Evolutionary conservation across 2,113 vertebrate species (phyloP).

Genomic region (Saccopteryx leptura): DNA sequence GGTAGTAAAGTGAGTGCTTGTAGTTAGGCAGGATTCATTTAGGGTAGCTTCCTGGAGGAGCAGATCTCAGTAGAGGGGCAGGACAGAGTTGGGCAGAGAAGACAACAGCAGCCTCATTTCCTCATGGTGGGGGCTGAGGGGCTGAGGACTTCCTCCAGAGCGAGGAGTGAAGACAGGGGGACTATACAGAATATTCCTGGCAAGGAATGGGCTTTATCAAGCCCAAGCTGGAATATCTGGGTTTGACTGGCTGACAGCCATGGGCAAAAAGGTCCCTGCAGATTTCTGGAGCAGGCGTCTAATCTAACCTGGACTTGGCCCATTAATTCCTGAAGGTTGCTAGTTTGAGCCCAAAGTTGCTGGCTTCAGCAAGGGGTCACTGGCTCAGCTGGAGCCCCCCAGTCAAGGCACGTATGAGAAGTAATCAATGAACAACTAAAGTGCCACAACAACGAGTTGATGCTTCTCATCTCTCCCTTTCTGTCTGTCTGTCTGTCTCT

Average conservation of each 20-base stretch:
- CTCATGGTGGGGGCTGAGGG: background rate
- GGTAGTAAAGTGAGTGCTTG: too few species aligned
- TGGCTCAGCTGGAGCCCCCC: too few species aligned
- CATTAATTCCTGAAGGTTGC: background rate
- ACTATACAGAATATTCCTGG: accelerated
- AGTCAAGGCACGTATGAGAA: too few species aligned
- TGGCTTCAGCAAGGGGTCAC: too few species aligned
- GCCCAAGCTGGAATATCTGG: background rate
- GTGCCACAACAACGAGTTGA: too few species aligned
- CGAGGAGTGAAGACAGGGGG: background rate
- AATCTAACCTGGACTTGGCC: background rate
- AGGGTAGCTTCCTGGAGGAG: background rate
- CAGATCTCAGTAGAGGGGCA: background rate
- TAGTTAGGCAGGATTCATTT: background rate
- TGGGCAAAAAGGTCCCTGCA: background rate
- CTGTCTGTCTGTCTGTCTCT: too few species aligned
- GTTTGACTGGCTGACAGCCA: background rate
- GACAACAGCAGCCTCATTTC: background rate
- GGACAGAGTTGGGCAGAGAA: background rate
- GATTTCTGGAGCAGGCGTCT: background rate
- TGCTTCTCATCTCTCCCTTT: too few species aligned
- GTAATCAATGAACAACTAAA: too few species aligned
- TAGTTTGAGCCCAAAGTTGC: too few species aligned
- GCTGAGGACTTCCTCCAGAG: background rate
- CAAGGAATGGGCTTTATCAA: background rate